Evolutionary conservation across 2,888 invertebrate genomes (phyloP).

Genomic region (Orgyia antiqua): DNA sequence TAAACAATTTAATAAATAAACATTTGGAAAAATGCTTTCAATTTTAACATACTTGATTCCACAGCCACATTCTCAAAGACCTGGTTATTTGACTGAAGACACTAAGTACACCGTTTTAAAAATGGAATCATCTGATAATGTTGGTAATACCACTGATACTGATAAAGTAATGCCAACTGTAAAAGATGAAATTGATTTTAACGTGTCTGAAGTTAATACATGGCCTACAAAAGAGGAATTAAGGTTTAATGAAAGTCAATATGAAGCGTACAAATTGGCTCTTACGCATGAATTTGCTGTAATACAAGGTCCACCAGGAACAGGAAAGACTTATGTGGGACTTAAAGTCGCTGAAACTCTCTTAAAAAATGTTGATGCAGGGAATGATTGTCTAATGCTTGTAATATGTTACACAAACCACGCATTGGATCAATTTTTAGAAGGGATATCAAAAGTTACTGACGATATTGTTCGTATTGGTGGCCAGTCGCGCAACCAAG

Average conservation of each 20-base stretch:
- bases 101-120: conserved; percentile 10
- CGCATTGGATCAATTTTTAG: conserved; percentile 90
- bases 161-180: too few relatives aligned
- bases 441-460: conserved; percentile 80
- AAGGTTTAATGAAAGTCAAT: conserved; percentile 81
- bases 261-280: conserved; percentile 80
- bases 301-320: conserved; percentile 93
- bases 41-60: too few relatives aligned
- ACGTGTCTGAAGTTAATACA: conserved; percentile 36
- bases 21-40: too few relatives aligned
- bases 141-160: too few relatives aligned
- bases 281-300: conserved; percentile 84
- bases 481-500: conserved; percentile 79
- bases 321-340: conserved; percentile 90
- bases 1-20: too few relatives aligned
- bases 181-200: conserved; percentile 25
- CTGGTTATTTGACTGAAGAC: conserved; percentile 33
- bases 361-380: conserved; percentile 68
- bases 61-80: conserved; percentile 24
- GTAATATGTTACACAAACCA: conserved; percentile 91
- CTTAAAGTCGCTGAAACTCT: conserved; percentile 83
- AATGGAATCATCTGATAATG: too few relatives aligned
- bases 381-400: conserved; percentile 73
- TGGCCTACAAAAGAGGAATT: conserved; percentile 70
- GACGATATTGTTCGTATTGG: conserved; percentile 82